Conservation (phyloP, 2,113 vertebrate genomes). For the Mesitornis unicolor region DNA sequence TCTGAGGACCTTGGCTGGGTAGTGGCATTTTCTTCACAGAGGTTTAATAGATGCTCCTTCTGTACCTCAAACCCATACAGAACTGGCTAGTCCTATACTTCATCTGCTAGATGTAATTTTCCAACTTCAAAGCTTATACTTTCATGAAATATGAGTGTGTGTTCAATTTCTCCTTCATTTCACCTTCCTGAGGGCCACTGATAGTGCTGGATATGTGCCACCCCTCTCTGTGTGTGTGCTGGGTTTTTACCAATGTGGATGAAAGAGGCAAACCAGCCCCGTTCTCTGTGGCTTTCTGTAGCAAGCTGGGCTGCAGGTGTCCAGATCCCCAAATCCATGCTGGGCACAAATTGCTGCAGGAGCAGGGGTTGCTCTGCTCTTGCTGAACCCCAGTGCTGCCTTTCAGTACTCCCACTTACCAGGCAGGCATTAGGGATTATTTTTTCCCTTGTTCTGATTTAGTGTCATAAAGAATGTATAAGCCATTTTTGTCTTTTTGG, state of each 20-base stretch:
- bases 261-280: not conserved
- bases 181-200: not conserved
- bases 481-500: not conserved
- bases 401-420: not conserved
- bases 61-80: not conserved
- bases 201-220: not conserved
- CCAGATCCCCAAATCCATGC: not conserved
- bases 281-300: not conserved
- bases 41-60: not conserved
- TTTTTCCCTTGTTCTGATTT: not conserved
- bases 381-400: not conserved
- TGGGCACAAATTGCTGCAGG: rapidly evolving
- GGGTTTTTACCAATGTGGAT: not conserved
- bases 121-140: not conserved
- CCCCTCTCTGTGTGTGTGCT: rapidly evolving
- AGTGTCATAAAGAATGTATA: not conserved
- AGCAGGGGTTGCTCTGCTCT: not conserved
- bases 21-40: not conserved
- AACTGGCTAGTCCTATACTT: not conserved
- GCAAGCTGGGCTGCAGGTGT: not conserved
- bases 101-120: not conserved
- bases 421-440: not conserved
- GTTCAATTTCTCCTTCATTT: not conserved
- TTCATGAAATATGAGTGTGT: not conserved
- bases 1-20: not conserved